Percentiles rank a stretch among this genome's conserved stretches.
Conservation (phyloP, 2,888 invertebrate genomes). For the Parasteatoda lunata region DNA sequence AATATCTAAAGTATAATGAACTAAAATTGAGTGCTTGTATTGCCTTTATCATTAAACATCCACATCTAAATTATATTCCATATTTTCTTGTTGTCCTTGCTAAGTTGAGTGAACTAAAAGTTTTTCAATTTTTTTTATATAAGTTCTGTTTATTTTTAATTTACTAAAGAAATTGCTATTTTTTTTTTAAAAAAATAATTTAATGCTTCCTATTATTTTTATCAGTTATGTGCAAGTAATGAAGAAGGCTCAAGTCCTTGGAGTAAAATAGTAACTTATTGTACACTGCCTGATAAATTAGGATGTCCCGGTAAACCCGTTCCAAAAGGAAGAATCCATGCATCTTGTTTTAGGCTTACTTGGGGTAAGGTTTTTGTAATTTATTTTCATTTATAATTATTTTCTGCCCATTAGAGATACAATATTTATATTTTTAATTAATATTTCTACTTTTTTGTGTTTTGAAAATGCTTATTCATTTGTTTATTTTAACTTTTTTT, state of each 20-base stretch:
- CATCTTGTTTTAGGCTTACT: conserved; percentile 85
- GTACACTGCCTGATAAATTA: conserved; percentile 87
- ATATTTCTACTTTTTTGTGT: background rate
- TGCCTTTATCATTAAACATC: too few relatives aligned
- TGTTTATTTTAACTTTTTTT: too few relatives aligned
- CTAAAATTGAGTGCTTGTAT: too few relatives aligned
- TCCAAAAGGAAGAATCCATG: conserved; percentile 87
- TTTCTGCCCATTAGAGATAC: background rate
- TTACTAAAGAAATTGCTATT: background rate
- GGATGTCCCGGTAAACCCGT: conserved; percentile 84
- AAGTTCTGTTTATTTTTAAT: background rate
- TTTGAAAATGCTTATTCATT: too few relatives aligned
- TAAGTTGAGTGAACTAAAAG: background rate
- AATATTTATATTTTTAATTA: background rate
- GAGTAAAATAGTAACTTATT: conserved; percentile 86
- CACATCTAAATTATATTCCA: too few relatives aligned
- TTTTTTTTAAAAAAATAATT: background rate
- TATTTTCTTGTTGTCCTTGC: background rate
- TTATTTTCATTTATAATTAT: background rate
- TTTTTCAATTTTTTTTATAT: background rate
- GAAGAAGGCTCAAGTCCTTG: conserved; percentile 88
- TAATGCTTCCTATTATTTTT: conserved; percentile 12
- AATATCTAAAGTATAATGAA: too few relatives aligned
- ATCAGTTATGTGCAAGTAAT: conserved; percentile 85
- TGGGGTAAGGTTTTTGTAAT: conserved; percentile 78